Percentiles rank a stretch among this genome's conserved stretches.
phyloP scores from a whole-genome alignment of 2,888 invertebrate species.

The Hydraecia micacea region DNA sequence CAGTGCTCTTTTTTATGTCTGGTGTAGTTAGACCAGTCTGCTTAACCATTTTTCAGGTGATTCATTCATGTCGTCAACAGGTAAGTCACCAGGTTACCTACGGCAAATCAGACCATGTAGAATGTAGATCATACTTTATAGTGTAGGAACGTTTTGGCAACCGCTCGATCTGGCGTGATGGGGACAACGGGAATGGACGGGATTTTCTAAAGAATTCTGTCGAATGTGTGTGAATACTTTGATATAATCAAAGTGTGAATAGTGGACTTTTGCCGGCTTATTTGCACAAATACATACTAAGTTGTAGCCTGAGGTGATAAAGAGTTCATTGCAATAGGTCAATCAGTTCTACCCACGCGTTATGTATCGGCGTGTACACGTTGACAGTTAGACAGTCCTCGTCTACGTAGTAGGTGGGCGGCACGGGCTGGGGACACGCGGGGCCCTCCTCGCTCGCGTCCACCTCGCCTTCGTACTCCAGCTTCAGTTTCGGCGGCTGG shows the following conservation, averaged over 20 bases:
- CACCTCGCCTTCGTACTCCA: conserved; percentile 81
- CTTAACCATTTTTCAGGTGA: neutral
- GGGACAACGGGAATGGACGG: too few species aligned
- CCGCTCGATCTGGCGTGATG: neutral
- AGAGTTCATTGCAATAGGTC: too few species aligned
- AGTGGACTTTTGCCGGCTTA: neutral
- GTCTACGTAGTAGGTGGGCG: conserved; percentile 75
- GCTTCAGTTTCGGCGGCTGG: conserved; percentile 61
- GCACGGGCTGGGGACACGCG: conserved; percentile 87
- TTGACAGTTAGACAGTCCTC: conserved; percentile 92
- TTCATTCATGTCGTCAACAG: neutral
- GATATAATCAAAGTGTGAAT: too few species aligned
- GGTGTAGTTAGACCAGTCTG: neutral
- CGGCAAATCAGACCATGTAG: neutral
- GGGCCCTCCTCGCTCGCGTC: conserved; percentile 91
- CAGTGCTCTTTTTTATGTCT: neutral
- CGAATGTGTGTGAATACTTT: neutral
- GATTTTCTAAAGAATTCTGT: neutral
- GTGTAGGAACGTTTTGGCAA: neutral
- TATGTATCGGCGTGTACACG: conserved; percentile 85
- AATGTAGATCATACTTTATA: neutral
- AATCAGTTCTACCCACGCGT: conserved; percentile 9
- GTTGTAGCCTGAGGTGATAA: neutral
- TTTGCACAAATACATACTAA: neutral
- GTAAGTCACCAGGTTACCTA: neutral